Percentiles rank a stretch among this genome's conserved stretches.
These are phyloP conservation scores for Equus przewalskii DNA, from an alignment of 2,113 vertebrate species.

Conservation along the genomic window DNA sequence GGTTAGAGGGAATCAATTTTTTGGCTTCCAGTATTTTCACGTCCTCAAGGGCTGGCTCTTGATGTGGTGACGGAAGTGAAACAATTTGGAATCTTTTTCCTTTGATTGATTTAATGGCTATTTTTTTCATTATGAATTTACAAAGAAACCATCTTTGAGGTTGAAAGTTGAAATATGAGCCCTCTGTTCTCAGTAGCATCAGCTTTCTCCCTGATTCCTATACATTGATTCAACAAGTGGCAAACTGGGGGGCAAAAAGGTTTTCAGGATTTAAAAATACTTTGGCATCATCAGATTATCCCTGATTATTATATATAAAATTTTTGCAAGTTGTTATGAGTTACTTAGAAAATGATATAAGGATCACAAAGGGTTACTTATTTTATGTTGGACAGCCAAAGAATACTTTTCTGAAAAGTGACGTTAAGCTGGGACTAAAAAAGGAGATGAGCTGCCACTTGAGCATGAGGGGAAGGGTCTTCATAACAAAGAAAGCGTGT, in stretches of 20 bases:
- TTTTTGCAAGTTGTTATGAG: neutral
- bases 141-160: slow-evolving; percentile 1
- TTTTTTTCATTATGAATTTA: slow-evolving; percentile 2
- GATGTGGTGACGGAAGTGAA: neutral
- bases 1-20: neutral
- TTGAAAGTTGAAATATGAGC: neutral
- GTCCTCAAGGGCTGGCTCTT: neutral
- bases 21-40: neutral
- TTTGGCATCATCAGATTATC: neutral
- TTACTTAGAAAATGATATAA: neutral
- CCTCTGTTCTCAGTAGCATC: neutral
- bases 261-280: neutral
- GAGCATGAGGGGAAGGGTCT: neutral
- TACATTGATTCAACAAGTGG: neutral
- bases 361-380: neutral
- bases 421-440: neutral
- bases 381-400: neutral
- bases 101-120: neutral
- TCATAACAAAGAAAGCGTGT: neutral
- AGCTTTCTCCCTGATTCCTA: neutral
- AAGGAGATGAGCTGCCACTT: neutral
- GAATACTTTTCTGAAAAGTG: neutral
- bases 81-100: neutral
- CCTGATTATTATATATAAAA: neutral
- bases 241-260: neutral